Evolutionary conservation across 2,888 invertebrate species (phyloP), one percentile per base, ranked within the genome.

Genomic region (Phengaris arion): DNA sequence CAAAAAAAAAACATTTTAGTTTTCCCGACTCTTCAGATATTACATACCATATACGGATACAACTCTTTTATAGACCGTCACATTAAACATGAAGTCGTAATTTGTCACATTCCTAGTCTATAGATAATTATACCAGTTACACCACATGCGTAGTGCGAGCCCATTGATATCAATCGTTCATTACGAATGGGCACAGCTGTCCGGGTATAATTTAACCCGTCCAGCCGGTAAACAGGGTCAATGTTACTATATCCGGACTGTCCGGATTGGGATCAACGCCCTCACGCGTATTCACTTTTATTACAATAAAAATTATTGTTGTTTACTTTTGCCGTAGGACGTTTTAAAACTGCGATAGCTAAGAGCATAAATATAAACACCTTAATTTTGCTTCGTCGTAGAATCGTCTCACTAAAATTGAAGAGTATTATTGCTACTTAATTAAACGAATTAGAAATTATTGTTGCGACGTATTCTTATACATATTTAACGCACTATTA

Each of bases 161-260:
- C 55, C 64, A 64, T 64, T 22, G 59, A 35, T 64, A 35, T 64
- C 64, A 64, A 64, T 64, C 64, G 64, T 45, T 64, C 35, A 64
- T 64, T 45, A 64, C 64, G 64, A 64, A 35, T 35, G 64, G 64
- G 64, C 69, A 55, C 69, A 35, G 35, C 35, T 35, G 55, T 10
- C 75, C 75, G 69, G 52, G 75, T 75, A 69, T 69, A 70, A 69
- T 55, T 75, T 75, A 69, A 75, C 70, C 69, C 55, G 75, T 64
- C 57, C 48, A 59, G 54, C 69, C 70, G 69, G 69, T 69, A 48
- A 69, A 54, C 69, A 75, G 57, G 75, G 75, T 75, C 75, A 75
- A 70, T 75, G 75, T 48, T 57, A 75, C 74, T 74, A 75, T 70
- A 70, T 75, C 69, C 75, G 74, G 74, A 64, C 12, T 35, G 64